Conservation (phyloP, 2,888 invertebrate species). For the Formica aserva region DNA sequence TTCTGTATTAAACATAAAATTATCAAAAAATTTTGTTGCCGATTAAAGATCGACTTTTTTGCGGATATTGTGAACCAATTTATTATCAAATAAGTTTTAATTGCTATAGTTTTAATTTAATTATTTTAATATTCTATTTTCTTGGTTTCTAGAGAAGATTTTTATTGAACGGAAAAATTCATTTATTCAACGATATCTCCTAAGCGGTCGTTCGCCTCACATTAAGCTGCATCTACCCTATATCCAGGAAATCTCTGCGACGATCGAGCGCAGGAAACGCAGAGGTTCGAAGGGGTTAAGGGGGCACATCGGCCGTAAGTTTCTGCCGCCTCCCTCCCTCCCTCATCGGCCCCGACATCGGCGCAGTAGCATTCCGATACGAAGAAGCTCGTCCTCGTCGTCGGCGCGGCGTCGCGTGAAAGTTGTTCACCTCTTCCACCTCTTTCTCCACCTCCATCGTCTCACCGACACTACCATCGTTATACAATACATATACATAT, state of each 20-base stretch:
- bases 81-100: no score
- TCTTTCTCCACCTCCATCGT: slow-evolving; percentile 2
- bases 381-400: slow-evolving; percentile 41
- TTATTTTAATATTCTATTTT: neutral
- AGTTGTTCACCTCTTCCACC: slow-evolving; percentile 45
- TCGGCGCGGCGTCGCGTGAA: slow-evolving; percentile 36
- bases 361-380: slow-evolving; percentile 44
- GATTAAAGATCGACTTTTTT: no score
- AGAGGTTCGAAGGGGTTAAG: slow-evolving; percentile 36
- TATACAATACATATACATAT: neutral
- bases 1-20: no score
- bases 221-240: slow-evolving; percentile 3
- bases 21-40: no score
- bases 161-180: neutral
- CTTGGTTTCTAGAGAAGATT: neutral
- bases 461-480: neutral
- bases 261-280: slow-evolving; percentile 10
- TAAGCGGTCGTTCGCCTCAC: slow-evolving; percentile 2
- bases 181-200: slow-evolving; percentile 8
- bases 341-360: slow-evolving; percentile 6
- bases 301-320: slow-evolving; percentile 31
- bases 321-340: neutral
- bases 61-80: no score
- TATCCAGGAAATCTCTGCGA: slow-evolving; percentile 28
- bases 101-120: no score